Evolutionary conservation across 2,113 vertebrate species (phyloP).

Genomic region (Chloroceryle aenea): DNA sequence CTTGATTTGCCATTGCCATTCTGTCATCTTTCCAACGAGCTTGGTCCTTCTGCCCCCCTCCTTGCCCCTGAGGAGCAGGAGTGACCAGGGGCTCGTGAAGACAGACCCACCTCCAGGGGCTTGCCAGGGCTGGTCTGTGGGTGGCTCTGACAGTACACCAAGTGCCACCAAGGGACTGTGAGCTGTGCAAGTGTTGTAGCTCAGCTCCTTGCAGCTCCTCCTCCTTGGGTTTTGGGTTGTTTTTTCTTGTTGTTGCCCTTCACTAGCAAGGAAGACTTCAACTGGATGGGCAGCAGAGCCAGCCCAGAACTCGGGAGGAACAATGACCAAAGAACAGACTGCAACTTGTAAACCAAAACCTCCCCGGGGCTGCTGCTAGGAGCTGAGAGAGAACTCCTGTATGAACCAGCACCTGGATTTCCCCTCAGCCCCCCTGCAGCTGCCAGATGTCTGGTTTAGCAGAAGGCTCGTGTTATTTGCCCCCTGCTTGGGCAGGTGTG

Average conservation of each 20-base stretch:
- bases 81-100: neutral
- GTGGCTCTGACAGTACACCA: neutral
- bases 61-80: neutral
- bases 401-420: conserved; percentile 7
- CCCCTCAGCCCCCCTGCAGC: neutral
- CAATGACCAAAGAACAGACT: conserved; percentile 7
- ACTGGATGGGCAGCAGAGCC: neutral
- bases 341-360: conserved; percentile 32
- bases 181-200: neutral
- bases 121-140: neutral
- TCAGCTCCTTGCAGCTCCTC: neutral
- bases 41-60: neutral
- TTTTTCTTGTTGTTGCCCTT: neutral
- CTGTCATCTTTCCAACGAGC: neutral
- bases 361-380: conserved; percentile 3
- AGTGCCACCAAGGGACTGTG: neutral
- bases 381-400: conserved; percentile 22
- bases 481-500: neutral
- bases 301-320: neutral
- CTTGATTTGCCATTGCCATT: neutral
- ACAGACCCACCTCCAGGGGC: neutral
- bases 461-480: neutral
- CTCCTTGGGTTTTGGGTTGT: neutral
- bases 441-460: neutral
- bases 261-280: neutral